These are phyloP conservation scores for Caloenas nicobarica DNA, from an alignment of 2,113 vertebrate genomes.

Conservation along the genomic window DNA sequence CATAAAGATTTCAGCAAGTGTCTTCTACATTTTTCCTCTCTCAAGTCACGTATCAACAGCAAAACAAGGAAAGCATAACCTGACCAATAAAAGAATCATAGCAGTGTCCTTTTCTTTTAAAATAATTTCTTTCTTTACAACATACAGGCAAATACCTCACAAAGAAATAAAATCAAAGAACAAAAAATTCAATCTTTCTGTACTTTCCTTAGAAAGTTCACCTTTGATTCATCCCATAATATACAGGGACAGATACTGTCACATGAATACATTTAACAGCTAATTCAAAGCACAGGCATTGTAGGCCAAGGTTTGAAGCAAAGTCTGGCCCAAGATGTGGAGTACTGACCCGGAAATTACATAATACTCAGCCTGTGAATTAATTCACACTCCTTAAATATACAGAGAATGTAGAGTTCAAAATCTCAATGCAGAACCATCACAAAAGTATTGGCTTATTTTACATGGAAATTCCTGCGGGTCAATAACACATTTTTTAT, in stretches of 20 bases:
- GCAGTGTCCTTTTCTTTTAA: background rate
- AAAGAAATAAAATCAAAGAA: background rate
- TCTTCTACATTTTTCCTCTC: background rate
- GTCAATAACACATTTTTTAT: background rate
- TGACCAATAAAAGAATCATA: background rate
- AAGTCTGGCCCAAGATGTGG: background rate
- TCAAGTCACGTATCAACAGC: background rate
- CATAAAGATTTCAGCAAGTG: slow-evolving; percentile 2
- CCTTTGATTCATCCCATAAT: background rate
- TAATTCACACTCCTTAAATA: background rate
- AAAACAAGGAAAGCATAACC: background rate
- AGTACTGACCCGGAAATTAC: background rate
- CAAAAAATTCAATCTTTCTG: background rate
- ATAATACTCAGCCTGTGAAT: background rate
- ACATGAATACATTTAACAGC: background rate
- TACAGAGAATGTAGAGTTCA: background rate
- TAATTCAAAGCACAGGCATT: background rate
- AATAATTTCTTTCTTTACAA: background rate
- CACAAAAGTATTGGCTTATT: background rate
- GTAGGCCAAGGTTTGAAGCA: background rate
- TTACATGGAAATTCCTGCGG: background rate
- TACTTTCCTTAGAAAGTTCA: background rate
- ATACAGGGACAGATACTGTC: background rate
- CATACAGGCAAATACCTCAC: background rate
- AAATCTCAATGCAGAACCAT: background rate